Evolutionary conservation across 2,888 invertebrate species (phyloP).

Genomic region (Pristionchus maxplancki): DNA sequence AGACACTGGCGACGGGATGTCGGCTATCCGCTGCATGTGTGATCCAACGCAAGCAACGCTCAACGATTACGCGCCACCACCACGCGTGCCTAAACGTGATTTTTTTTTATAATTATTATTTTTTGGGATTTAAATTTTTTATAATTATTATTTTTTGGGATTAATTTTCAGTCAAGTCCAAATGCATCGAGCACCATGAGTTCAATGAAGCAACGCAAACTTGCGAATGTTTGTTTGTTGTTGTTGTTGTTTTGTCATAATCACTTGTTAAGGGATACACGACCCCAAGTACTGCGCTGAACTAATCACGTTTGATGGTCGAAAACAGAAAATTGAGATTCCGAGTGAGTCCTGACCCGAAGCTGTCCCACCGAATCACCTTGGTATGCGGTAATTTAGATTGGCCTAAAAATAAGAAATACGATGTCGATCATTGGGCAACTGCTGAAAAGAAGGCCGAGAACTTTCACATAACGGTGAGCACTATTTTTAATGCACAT

Average conservation of each 20-base stretch:
- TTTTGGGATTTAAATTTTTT: neutral
- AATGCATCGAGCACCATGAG: neutral
- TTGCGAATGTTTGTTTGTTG: neutral
- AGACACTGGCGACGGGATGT: neutral
- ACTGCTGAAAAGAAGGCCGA: neutral
- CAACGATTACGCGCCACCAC: neutral
- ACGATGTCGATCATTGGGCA: neutral
- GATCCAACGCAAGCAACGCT: neutral
- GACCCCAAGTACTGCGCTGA: neutral
- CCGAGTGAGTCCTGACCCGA: too few relatives aligned
- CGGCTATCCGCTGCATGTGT: neutral
- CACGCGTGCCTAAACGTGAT: too few relatives aligned
- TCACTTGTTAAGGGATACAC: neutral
- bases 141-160: neutral
- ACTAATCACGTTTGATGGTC: neutral
- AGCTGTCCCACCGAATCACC: too few relatives aligned
- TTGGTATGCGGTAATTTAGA: too few relatives aligned
- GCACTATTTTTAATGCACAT: neutral
- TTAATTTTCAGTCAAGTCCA: neutral
- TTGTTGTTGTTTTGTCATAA: neutral
- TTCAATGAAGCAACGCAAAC: neutral
- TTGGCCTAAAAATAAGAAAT: neutral
- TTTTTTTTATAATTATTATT: neutral
- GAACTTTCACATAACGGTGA: neutral
- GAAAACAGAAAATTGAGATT: neutral